Evolutionary conservation across 2,113 vertebrate genomes (phyloP).

Genomic region (Poeciliopsis prolifica): DNA sequence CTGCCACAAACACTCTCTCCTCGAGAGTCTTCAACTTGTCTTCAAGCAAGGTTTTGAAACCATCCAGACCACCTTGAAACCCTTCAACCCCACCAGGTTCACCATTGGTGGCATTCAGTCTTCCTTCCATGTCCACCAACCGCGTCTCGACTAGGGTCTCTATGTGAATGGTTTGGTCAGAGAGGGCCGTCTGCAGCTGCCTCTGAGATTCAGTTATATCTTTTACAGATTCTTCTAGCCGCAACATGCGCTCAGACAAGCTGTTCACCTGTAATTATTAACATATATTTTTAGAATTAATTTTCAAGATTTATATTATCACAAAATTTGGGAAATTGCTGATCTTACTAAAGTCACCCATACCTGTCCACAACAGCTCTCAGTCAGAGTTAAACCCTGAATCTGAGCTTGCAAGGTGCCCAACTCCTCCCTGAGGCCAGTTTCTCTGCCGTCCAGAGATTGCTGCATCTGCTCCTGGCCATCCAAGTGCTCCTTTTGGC

Average conservation of each 20-base stretch:
- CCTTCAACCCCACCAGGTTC: conserved; percentile 65
- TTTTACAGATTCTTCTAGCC: conserved; percentile 88
- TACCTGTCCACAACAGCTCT: conserved; percentile 89
- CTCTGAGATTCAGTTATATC: conserved; percentile 86
- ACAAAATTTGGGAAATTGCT: background rate
- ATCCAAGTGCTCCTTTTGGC: conserved; percentile 86
- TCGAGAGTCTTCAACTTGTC: conserved; percentile 92
- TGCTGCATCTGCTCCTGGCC: conserved; percentile 88
- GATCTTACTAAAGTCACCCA: background rate
- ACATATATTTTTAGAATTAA: background rate
- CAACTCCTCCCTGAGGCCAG: conserved; percentile 89
- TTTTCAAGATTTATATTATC: background rate
- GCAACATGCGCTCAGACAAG: conserved; percentile 84
- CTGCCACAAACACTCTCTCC: conserved; percentile 84
- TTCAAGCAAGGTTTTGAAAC: conserved; percentile 85
- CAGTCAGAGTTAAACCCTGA: conserved; percentile 88
- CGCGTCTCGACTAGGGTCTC: conserved; percentile 83
- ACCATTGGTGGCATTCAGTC: conserved; percentile 83
- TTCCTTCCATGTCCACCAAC: conserved; percentile 85
- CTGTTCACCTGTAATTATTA: conserved; percentile 78
- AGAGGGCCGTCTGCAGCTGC: conserved; percentile 72
- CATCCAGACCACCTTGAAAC: conserved; percentile 76
- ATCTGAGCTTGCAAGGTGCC: conserved; percentile 89
- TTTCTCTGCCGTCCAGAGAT: conserved; percentile 89
- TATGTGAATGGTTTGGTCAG: conserved; percentile 79